Base-by-base conservation (phyloP, 2,113 vertebrate species). In the Prunella fulvescens region DNA sequence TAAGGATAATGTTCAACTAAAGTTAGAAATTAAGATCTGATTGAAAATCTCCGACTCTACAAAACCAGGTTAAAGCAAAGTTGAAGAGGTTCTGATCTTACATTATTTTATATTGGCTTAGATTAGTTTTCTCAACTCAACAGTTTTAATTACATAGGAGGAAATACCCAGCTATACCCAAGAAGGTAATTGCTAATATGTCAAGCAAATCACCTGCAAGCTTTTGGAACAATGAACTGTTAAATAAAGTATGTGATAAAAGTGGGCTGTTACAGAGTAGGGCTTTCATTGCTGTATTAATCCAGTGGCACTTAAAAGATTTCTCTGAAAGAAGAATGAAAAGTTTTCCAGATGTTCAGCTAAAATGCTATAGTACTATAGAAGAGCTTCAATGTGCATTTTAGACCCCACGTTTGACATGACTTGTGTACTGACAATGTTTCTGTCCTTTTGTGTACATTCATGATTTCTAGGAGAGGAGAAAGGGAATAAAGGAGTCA, bases 51-150 rank as follows among this genome's bases (percentile, higher is more conserved):
- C 35, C 4, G 24, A 65, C 28, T 78, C 54, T 74, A 86, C 26
- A 88, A 77, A 94, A 80, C 47, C n/a, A 87, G 45, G 67, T 93
- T 95, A 96, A 96, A 94, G 78, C 57, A 54, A 96, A 96, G 66
- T 84, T 83, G 71, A 95, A 96, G 72, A 93, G 77, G 48, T 91
- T 95, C 72, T 97, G 77, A 65, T 93, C 61, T 94, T 92, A 80
- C 10, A 57, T 77, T 51, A 39, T 67, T 95, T 96, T 92, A 88
- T 83, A 96, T 92, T 88, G 50, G 12, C 56, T 96, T 82, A 83
- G 60, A 84, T 92, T 96, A 64, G 56, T 94, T 94, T 96, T 82
- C 53, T 97, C 70, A 97, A 81, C 50, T 42, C 67, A 90, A 62
- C 35, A 60, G 39, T 89, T 95, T 96, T 97, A 97, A 93, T 97